Percentiles rank a stretch among this genome's conserved stretches.
These are phyloP conservation scores for Daboia siamensis DNA, from an alignment of 2,113 vertebrate genomes.

Conservation along the genomic window DNA sequence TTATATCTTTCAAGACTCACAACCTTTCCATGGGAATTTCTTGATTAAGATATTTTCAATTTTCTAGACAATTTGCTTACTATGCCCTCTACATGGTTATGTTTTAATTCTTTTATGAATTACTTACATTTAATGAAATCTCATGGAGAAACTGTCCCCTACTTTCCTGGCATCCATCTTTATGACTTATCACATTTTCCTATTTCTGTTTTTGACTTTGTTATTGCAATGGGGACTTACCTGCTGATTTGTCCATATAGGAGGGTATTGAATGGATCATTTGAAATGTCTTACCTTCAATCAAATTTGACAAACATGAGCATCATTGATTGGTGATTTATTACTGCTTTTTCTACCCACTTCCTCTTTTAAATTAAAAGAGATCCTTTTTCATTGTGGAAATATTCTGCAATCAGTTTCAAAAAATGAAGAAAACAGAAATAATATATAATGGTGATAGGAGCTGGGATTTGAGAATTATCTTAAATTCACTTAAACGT, in stretches of 20 bases:
- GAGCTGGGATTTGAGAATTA: not conserved
- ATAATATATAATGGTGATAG: not conserved
- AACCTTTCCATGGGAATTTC: not conserved
- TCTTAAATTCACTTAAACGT: not conserved
- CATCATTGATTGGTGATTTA: not conserved
- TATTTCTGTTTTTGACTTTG: not conserved
- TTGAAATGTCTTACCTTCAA: not conserved
- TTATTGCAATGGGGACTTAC: not conserved
- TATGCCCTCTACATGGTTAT: not conserved
- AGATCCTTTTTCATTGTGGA: not conserved
- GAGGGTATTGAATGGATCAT: not conserved
- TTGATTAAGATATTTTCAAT: not conserved
- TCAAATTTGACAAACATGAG: not conserved
- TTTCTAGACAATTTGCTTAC: not conserved
- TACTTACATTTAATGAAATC: not conserved
- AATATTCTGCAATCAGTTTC: not conserved
- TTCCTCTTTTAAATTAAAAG: not conserved
- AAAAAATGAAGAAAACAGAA: not conserved
- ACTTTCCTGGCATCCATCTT: not conserved
- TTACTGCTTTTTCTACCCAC: not conserved
- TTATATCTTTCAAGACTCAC: not conserved
- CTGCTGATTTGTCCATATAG: not conserved
- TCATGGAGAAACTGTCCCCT: not conserved
- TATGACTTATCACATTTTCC: not conserved
- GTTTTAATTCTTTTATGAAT: not conserved